Evolutionary conservation across 1,140 invertebrate genomes (phyloP), one percentile per base, ranked within the genome.

Genomic region (Cyclina sinensis): DNA sequence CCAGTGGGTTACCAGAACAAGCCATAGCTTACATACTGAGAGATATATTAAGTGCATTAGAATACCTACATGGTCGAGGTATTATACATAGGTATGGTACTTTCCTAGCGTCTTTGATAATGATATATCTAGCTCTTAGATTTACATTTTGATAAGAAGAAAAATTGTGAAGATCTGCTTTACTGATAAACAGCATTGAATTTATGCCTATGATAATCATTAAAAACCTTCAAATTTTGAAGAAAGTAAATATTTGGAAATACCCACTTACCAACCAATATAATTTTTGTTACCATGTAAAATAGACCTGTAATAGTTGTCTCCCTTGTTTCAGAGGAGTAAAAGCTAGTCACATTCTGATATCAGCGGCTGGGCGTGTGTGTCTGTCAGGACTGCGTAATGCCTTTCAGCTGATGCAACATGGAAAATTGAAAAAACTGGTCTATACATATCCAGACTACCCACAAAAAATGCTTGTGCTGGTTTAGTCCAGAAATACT

Each of bases 401-500:
- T 94, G 97, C 97, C 12, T 97, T 97, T 91, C 96, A 96, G 46
- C 96, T 98, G 91, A 95, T 98, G 82, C 95, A 97, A 65, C 96
- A 97, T 93, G 98, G 98, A 0, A 96, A 96, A 92, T 96, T 97
- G 95, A 96, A 97, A 90, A 96, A 95, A 79, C 96, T 96, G 21
- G 96, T 98, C 21, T 97, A 98, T 95, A 97, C 97, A 82, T 97
- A 98, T 94, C 98, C 98, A 7, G 95, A 96, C 0, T 96, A 97
- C 37, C 97, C 97, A 51, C 96, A 97, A 82, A 95, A 97, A 43
- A 97, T 97, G 93, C n/a, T 94, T 99, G 0, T 98, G 98, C 94
- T 99, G 98, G 98, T 96, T 98, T 1, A 98, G 98, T 94, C 98
- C 98, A 27, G 98, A 99, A 96, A 95, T 99, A n/a, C 95, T 99